phyloP scores from a whole-genome alignment of 2,113 vertebrate genomes.

The Ivindomyrus marchei region DNA sequence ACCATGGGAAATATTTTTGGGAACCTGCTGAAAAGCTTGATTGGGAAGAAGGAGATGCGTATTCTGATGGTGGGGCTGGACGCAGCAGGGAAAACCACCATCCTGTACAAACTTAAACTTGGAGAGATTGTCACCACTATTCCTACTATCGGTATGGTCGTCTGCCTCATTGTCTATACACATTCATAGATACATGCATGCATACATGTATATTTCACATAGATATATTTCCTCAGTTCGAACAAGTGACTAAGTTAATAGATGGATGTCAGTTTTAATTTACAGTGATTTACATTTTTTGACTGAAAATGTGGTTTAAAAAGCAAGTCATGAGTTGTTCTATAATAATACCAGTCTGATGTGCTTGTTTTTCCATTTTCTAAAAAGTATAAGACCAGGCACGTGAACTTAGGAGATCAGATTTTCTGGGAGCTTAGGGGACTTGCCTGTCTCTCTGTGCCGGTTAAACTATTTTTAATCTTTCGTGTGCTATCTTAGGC shows the following conservation, averaged over 20 bases:
- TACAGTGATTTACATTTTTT: neutral
- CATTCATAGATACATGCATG: neutral
- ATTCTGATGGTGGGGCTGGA: conserved; percentile 90
- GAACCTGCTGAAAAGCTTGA: conserved; percentile 87
- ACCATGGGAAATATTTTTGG: conserved; percentile 88
- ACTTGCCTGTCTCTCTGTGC: conserved; percentile 1
- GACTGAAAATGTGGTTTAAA: neutral
- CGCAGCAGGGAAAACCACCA: conserved; percentile 86
- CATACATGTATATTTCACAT: neutral
- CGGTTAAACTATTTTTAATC: neutral
- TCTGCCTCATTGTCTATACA: neutral
- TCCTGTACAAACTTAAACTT: conserved; percentile 86
- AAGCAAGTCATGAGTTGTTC: neutral
- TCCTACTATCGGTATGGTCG: conserved; percentile 73
- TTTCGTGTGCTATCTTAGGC: neutral
- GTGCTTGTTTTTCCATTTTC: neutral
- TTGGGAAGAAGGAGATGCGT: conserved; percentile 90
- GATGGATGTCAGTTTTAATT: neutral
- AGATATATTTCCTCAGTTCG: neutral
- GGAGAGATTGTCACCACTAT: conserved; percentile 91
- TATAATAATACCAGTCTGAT: neutral
- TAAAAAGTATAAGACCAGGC: neutral
- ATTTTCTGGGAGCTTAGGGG: neutral
- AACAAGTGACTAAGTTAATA: neutral
- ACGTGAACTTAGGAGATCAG: neutral